These are phyloP conservation scores for Pseudopleuronectes americanus DNA, from an alignment of 2,797 vertebrate genomes.

Conservation along the genomic window DNA sequence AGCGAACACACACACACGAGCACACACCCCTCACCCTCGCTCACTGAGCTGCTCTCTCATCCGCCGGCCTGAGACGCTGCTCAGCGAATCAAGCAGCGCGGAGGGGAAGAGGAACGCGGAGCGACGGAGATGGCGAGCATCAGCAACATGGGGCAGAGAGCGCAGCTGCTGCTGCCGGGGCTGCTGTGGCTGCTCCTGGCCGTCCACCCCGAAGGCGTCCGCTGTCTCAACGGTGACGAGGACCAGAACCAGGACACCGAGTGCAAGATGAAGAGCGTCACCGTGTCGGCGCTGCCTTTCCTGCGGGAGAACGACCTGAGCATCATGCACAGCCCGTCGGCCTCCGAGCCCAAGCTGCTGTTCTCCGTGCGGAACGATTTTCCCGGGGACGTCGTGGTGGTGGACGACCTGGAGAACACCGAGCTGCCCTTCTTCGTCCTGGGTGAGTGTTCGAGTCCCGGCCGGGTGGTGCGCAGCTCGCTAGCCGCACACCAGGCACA, in stretches of 20 bases:
- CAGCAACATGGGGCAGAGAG: constrained; percentile 74
- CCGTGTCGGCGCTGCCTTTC: constrained; percentile 97
- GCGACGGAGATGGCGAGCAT: constrained; percentile 66
- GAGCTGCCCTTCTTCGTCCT: constrained; percentile 98
- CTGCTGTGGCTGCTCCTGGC: constrained; percentile 67
- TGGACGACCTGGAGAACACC: constrained; percentile 98
- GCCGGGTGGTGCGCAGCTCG: background rate
- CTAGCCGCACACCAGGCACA: constrained; percentile 23
- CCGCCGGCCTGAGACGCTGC: constrained; percentile 6
- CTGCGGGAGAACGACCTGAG: constrained; percentile 97
- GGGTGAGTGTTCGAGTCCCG: constrained; percentile 83
- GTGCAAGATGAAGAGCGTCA: constrained; percentile 98
- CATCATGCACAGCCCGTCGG: constrained; percentile 99
- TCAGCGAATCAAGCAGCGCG: constrained; percentile 13
- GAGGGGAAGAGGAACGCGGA: constrained; percentile 47
- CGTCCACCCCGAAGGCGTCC: constrained; percentile 31
- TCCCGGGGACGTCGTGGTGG: constrained; percentile 94
- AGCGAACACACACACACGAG: background rate
- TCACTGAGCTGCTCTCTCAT: constrained; percentile 30
- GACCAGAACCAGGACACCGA: constrained; percentile 92
- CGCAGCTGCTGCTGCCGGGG: constrained; percentile 33
- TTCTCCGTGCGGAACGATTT: constrained; percentile 99
- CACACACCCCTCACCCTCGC: constrained; percentile 8
- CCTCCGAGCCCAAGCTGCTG: constrained; percentile 98
- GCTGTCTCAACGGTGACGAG: constrained; percentile 81